Conservation (phyloP, 2,113 vertebrate species). For the Paradisaea rubra region DNA sequence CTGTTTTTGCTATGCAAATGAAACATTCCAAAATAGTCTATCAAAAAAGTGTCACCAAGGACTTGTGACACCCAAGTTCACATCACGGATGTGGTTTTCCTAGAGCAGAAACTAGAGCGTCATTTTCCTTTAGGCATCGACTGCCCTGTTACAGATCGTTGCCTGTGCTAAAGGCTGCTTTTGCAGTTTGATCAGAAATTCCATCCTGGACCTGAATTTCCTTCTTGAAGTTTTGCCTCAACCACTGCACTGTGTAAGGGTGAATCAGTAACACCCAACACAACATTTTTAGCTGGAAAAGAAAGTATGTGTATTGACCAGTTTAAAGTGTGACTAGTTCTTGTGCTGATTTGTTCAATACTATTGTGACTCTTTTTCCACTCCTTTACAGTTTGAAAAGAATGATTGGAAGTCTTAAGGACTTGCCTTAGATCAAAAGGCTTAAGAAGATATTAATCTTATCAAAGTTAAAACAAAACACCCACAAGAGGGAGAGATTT, state of each 20-base stretch:
- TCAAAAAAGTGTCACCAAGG: not conserved
- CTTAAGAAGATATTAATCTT: not conserved
- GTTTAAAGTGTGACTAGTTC: not conserved
- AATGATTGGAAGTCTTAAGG: not conserved
- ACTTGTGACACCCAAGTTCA: not conserved
- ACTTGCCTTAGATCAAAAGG: not conserved
- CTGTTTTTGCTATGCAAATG: not conserved
- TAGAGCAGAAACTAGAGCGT: not conserved
- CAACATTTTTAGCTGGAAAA: not conserved
- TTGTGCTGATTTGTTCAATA: not conserved
- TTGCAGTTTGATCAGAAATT: not conserved
- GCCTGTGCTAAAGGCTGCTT: not conserved
- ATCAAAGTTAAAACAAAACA: not conserved
- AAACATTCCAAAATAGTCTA: not conserved
- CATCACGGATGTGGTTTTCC: not conserved
- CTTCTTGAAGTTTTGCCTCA: not conserved
- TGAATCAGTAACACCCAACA: not conserved
- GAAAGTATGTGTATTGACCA: not conserved
- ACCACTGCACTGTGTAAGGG: not conserved
- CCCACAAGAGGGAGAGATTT: not conserved
- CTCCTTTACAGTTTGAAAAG: not conserved
- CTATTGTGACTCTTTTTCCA: not conserved
- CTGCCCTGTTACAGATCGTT: accelerated
- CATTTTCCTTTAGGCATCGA: not conserved
- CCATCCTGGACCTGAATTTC: not conserved